A percentile compares a stretch with the other conserved stretches of the same genome.
These are phyloP conservation scores for Epinephelus malabaricus DNA, from an alignment of 2,797 vertebrate genomes.

Conservation along the genomic window DNA sequence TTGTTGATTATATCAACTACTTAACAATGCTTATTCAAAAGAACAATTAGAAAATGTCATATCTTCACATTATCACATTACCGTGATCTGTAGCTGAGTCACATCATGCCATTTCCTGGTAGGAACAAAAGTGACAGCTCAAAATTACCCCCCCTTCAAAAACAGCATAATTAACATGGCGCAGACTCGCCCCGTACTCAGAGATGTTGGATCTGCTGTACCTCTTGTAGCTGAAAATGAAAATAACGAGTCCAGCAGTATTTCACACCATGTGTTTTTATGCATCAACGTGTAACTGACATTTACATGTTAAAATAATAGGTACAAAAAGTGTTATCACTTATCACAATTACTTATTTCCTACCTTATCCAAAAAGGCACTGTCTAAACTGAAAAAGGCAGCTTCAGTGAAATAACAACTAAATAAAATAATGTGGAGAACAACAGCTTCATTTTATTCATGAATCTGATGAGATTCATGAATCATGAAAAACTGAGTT, in stretches of 20 bases:
- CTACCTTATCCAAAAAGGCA: neutral
- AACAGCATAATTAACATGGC: neutral
- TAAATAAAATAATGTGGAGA: too few species aligned
- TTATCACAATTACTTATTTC: neutral
- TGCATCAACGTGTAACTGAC: neutral
- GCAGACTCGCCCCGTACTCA: neutral
- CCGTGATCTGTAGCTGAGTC: constrained; percentile 7
- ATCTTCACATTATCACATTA: constrained; percentile 20
- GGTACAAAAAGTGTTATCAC: neutral
- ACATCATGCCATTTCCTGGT: constrained; percentile 21
- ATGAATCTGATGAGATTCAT: too few species aligned
- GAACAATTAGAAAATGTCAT: constrained; percentile 38
- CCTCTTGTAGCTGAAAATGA: neutral
- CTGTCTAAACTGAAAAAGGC: too few species aligned
- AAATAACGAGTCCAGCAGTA: neutral
- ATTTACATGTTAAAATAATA: neutral
- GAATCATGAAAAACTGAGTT: too few species aligned
- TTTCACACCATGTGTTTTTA: neutral
- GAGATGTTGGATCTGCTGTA: neutral
- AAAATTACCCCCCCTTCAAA: neutral
- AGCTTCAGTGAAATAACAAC: too few species aligned
- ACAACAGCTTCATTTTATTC: too few species aligned
- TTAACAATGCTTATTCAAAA: constrained; percentile 31
- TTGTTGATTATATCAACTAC: constrained; percentile 40
- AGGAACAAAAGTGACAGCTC: constrained; percentile 20